Evolutionary conservation across 2,888 invertebrate species (phyloP).

Genomic region (Oxytorus armatus): DNA sequence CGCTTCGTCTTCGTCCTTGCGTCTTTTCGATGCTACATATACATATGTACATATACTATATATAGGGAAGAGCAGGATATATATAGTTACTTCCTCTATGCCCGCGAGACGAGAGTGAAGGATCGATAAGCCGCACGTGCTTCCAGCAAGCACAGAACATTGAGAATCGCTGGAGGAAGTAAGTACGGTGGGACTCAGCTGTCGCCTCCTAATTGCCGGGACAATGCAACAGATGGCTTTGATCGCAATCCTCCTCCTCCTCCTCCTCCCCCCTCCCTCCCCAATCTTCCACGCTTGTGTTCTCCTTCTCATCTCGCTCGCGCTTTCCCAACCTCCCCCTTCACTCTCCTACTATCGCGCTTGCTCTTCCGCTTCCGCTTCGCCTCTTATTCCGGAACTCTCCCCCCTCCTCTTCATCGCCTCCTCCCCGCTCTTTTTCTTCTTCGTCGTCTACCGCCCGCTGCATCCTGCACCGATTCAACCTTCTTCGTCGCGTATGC

Average conservation of each 20-base stretch:
- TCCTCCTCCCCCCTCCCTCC: too few relatives aligned
- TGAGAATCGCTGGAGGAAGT: slow-evolving; percentile 82
- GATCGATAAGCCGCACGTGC: slow-evolving; percentile 80
- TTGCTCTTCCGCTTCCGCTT: slow-evolving; percentile 55
- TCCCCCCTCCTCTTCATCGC: not conserved
- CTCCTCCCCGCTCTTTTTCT: slow-evolving; percentile 8
- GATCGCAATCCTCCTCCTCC: slow-evolving; percentile 84
- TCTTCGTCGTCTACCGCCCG: slow-evolving; percentile 23
- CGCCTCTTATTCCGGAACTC: slow-evolving; percentile 48
- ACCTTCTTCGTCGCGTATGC: slow-evolving; percentile 24
- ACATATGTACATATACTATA: too few relatives aligned
- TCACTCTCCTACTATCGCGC: slow-evolving; percentile 40
- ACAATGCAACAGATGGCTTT: slow-evolving; percentile 85
- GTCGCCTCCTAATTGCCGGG: slow-evolving; percentile 85
- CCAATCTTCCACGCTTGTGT: slow-evolving; percentile 68
- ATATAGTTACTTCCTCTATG: slow-evolving; percentile 18
- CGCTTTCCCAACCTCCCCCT: slow-evolving; percentile 66
- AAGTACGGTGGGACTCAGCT: slow-evolving; percentile 84
- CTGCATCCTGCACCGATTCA: slow-evolving; percentile 39
- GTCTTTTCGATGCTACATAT: not conserved
- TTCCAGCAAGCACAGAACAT: slow-evolving; percentile 72
- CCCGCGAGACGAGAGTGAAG: slow-evolving; percentile 68
- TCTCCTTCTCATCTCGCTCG: slow-evolving; percentile 61
- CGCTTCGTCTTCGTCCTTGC: slow-evolving; percentile 15
- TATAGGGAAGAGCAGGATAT: slow-evolving; percentile 1